These are phyloP conservation scores for Agrilus biguttatus DNA, from an alignment of 2,888 invertebrate species.

Conservation along the genomic window DNA sequence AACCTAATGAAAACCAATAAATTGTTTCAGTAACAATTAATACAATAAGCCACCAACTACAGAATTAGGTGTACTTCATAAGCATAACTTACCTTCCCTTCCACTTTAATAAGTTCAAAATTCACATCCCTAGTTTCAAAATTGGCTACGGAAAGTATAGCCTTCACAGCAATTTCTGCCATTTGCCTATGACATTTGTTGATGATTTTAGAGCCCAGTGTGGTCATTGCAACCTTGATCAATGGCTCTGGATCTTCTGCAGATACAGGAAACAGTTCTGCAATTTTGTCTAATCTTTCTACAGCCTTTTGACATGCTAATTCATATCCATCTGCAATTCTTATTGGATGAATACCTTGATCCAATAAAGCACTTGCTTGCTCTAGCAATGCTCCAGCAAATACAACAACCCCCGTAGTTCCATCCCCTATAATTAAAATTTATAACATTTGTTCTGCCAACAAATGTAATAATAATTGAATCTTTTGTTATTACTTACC, in stretches of 20 bases:
- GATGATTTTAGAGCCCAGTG: constrained; percentile 94
- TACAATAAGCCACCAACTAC: too few relatives aligned
- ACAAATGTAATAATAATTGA: neutral
- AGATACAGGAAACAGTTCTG: constrained; percentile 80
- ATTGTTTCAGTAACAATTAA: too few relatives aligned
- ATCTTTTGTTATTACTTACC: constrained; percentile 11
- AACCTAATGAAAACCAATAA: constrained; percentile 4
- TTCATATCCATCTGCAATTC: constrained; percentile 98
- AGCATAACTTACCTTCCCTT: constrained; percentile 60
- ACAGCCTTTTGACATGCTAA: constrained; percentile 84
- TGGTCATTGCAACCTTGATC: constrained; percentile 93
- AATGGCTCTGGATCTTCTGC: constrained; percentile 72
- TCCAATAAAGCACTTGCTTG: constrained; percentile 87
- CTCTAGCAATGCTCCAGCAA: constrained; percentile 80
- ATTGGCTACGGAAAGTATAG: constrained; percentile 92
- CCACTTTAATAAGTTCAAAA: constrained; percentile 97
- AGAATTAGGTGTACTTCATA: neutral
- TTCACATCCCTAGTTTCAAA: constrained; percentile 89
- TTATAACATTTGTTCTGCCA: neutral
- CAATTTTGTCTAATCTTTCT: constrained; percentile 72
- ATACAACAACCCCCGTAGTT: constrained; percentile 91
- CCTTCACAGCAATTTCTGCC: constrained; percentile 98
- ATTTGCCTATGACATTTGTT: constrained; percentile 94
- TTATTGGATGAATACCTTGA: constrained; percentile 95
- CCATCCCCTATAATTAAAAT: constrained; percentile 61